Evolutionary conservation across 1,140 invertebrate species (phyloP), one percentile per base, ranked within the genome.

Genomic region (Drosophila rhopaloa): DNA sequence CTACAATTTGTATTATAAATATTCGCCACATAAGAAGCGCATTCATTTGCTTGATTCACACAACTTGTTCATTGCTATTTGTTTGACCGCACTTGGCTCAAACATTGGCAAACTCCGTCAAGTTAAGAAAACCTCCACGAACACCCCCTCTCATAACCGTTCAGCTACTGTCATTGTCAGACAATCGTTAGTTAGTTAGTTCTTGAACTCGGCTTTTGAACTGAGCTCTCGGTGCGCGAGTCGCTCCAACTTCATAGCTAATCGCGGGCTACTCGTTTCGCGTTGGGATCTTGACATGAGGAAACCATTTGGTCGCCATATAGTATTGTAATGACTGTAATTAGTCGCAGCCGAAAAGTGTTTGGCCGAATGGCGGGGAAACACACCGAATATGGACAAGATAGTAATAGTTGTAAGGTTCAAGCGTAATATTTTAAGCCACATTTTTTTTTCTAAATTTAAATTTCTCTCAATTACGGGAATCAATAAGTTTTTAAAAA

Each of bases 171-270:
- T 57, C 68, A 72, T 72, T 71, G 65, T 72, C 66, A 32, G 38
- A 72, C 66, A 71, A 71, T 72, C 53, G 65, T 71, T 71, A 71
- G 68, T 71, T 71, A 71, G 68, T 58, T 72, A 37, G 68, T 72
- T 58, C 68, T 72, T 72, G 68, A 72, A 72, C 68, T 47, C 68
- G 68, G 68, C 65, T 72, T 72, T 72, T 72, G 68, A 72, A 72
- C 68, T 29, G 48, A 66, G 43, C 65, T 48, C 50, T 10, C 58
- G 37, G 41, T 16, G 60, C 51, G 24, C 60, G 51, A 63, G 58
- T 37, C 62, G 57, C 57, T 66, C 67, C 24, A 72, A 71, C 68
- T 71, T 32, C 51, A 58, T 50, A 44, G 54, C 53, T 72, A 71
- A 72, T 72, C 65, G 29, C 68, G 55, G 43, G 68, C 65, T 71